A percentile compares a stretch with the other conserved stretches of the same genome.
Conservation (phyloP, 2,888 invertebrate genomes). For the Tribolium freemani region DNA sequence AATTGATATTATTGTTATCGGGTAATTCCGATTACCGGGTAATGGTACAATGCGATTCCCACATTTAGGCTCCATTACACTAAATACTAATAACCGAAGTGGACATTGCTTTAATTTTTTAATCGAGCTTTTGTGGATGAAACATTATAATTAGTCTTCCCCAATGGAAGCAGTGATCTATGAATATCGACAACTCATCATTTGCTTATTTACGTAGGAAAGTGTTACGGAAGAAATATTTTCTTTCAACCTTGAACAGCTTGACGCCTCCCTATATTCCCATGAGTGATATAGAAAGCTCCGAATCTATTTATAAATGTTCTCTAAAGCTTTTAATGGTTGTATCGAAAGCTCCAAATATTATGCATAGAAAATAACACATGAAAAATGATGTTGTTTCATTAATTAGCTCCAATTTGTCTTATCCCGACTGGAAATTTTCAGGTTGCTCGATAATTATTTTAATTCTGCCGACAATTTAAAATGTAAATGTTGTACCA, state of each 20-base stretch:
- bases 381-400: not conserved
- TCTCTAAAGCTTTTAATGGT: conserved; percentile 29
- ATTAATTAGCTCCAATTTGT: not conserved
- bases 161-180: conserved; percentile 2
- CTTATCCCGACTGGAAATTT: not conserved
- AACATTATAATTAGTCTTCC: conserved; percentile 9
- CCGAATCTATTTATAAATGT: conserved; percentile 33
- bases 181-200: conserved; percentile 4
- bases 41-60: not conserved
- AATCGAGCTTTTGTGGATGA: no score
- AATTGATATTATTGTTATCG: conserved; percentile 5
- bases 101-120: not conserved
- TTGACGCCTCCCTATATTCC: conserved; percentile 26
- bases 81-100: not conserved
- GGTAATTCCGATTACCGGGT: not conserved
- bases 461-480: not conserved
- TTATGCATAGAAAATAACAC: conserved; percentile 1
- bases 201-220: conserved; percentile 13
- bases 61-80: not conserved
- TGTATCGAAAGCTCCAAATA: conserved; percentile 12
- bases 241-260: not conserved
- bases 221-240: conserved; percentile 16
- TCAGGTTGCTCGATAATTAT: not conserved
- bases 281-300: conserved; percentile 28
- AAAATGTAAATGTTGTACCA: conserved; percentile 2